Conservation (phyloP, 2,113 vertebrate genomes). For the Pycnonotus jocosus region DNA sequence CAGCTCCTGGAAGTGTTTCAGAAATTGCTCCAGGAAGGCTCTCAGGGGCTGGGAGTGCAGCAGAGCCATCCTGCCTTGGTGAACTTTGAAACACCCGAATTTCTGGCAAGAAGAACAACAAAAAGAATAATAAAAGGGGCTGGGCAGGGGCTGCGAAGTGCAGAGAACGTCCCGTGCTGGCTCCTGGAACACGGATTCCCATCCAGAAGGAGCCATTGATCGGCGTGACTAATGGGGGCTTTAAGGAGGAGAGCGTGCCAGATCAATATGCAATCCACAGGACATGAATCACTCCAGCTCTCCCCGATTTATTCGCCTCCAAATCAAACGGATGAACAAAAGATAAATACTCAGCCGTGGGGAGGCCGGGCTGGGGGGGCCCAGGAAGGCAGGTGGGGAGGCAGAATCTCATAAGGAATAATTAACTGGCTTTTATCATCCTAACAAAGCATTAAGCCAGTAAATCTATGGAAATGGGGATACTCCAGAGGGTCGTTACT, state of each 20-base stretch:
- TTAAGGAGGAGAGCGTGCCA: conserved; percentile 25
- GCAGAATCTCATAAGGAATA: conserved; percentile 15
- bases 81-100: background rate
- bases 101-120: background rate
- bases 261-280: conserved; percentile 59
- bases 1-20: background rate
- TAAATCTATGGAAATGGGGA: conserved; percentile 33
- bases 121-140: background rate
- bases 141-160: background rate
- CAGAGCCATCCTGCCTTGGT: background rate
- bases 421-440: conserved; percentile 59
- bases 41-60: background rate
- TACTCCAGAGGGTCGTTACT: background rate
- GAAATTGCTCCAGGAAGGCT: background rate
- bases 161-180: background rate
- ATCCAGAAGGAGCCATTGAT: conserved; percentile 51
- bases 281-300: conserved; percentile 60
- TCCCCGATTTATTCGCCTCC: conserved; percentile 59
- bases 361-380: background rate
- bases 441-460: conserved; percentile 41
- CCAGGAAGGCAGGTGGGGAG: conserved; percentile 14
- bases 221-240: conserved; percentile 30
- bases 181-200: background rate
- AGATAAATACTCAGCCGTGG: conserved; percentile 44
- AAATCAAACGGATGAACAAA: conserved; percentile 53